Percentiles rank a stretch among this genome's conserved stretches.
Conservation (phyloP, 2,888 invertebrate species). For the Tipula helvola region DNA sequence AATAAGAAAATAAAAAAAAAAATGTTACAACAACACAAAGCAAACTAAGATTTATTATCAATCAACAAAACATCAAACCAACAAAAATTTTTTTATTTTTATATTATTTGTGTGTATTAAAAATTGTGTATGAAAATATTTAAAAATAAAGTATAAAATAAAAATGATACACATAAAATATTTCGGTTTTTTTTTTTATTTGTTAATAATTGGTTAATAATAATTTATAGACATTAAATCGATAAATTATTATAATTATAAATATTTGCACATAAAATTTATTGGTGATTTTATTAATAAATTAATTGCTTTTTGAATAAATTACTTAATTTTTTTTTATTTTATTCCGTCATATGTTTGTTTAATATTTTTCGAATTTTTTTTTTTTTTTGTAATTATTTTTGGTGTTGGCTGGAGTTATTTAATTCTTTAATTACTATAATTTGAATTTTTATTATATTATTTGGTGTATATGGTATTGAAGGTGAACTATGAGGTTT, state of each 20-base stretch:
- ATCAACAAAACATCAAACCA: constrained; percentile 8
- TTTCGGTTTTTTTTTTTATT: not conserved
- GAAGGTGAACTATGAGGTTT: too few species aligned
- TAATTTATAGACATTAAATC: constrained; percentile 10
- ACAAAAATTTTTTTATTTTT: not conserved
- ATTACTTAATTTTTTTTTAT: not conserved
- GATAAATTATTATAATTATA: constrained; percentile 10
- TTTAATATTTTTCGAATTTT: not conserved
- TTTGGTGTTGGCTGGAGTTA: not conserved
- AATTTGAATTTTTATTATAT: not conserved
- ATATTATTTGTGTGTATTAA: not conserved
- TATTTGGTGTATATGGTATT: not conserved
- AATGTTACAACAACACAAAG: not conserved
- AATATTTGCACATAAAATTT: constrained; percentile 10
- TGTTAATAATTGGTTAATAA: constrained; percentile 9
- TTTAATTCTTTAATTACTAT: not conserved
- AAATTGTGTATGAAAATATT: not conserved
- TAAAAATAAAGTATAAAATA: not conserved
- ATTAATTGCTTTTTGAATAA: constrained; percentile 9
- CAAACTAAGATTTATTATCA: constrained; percentile 7
- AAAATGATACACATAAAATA: constrained; percentile 5
- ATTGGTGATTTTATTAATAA: constrained; percentile 9
- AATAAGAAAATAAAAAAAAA: not conserved
- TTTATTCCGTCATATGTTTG: not conserved
- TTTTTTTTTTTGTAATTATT: not conserved